Percentiles rank a stretch among this genome's conserved stretches.
phyloP scores from a whole-genome alignment of 2,113 vertebrate genomes.

The Glaucidium brasilianum region DNA sequence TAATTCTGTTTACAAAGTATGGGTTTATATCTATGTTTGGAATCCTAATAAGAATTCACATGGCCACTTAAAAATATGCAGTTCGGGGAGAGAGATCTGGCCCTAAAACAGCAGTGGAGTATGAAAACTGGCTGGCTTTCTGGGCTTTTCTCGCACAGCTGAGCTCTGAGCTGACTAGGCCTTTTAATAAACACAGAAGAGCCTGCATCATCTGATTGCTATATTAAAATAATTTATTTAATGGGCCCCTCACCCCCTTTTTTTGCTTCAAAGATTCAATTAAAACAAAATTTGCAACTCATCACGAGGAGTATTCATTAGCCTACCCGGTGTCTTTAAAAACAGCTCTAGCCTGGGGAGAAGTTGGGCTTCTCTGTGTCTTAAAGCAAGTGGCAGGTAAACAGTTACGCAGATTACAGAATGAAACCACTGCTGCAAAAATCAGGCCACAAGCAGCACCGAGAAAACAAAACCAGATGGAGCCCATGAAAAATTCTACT shows the following conservation, averaged over 20 bases:
- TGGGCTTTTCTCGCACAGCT: constrained; percentile 1
- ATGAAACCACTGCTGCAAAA: not conserved
- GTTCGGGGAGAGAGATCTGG: not conserved
- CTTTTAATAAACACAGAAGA: constrained; percentile 43
- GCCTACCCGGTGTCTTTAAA: constrained; percentile 14
- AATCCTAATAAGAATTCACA: not conserved
- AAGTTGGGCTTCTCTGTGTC: not conserved
- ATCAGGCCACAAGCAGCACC: not conserved
- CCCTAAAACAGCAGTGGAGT: constrained; percentile 1
- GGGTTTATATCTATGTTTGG: not conserved
- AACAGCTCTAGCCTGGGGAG: not conserved
- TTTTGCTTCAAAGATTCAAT: constrained; percentile 62
- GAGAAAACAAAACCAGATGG: not conserved
- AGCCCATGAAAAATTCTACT: not conserved
- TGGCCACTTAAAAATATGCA: constrained; percentile 6
- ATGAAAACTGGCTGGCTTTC: not conserved
- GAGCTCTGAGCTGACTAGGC: constrained; percentile 15
- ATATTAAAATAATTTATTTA: constrained; percentile 66
- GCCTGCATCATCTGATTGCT: constrained; percentile 43
- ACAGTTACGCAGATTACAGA: not conserved
- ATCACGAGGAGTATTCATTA: constrained; percentile 45
- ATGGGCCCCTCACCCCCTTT: constrained; percentile 28
- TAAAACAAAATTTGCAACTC: constrained; percentile 60
- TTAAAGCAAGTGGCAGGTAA: not conserved
- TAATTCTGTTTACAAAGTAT: constrained; percentile 25